phyloP scores from a whole-genome alignment of 1,140 invertebrate species.

The Bombus breviceps region DNA sequence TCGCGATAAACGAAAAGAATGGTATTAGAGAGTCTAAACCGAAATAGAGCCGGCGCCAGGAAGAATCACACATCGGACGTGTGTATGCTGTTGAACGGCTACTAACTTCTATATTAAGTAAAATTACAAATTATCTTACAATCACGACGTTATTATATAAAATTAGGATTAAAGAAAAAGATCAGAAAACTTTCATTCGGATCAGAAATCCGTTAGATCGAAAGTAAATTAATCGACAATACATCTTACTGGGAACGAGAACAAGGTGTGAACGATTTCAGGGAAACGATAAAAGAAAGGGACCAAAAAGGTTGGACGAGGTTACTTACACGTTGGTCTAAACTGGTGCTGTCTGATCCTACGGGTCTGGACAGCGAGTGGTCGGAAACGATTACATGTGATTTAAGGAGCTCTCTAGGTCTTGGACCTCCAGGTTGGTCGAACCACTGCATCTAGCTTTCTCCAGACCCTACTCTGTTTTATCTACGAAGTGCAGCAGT shows the following conservation, averaged over 20 bases:
- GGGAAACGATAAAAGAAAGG: constrained; percentile 13
- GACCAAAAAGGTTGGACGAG: constrained; percentile 26
- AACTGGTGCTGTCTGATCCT: constrained; percentile 65
- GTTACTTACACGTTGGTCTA: constrained; percentile 40
- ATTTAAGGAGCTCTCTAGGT: constrained; percentile 77
- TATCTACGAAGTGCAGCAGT: constrained; percentile 77
- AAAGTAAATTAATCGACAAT: neutral
- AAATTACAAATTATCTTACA: no score
- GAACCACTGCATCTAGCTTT: constrained; percentile 70
- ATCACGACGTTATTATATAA: no score
- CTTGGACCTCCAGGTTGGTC: constrained; percentile 57
- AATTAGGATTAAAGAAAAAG: no score
- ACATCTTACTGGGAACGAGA: neutral
- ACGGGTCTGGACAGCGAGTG: constrained; percentile 68
- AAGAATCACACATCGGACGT: no score
- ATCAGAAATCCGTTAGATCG: neutral
- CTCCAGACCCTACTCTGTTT: constrained; percentile 69
- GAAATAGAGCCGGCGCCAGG: no score
- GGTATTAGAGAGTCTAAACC: no score
- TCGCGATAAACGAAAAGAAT: no score
- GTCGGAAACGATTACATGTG: constrained; percentile 79
- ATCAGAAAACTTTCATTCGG: no score
- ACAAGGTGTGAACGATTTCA: constrained; percentile 15
- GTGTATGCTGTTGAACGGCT: no score
- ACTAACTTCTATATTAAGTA: no score